A percentile compares a stretch with the other conserved stretches of the same genome.
Conservation (phyloP, 2,797 vertebrate genomes). For the Emys orbicularis region DNA sequence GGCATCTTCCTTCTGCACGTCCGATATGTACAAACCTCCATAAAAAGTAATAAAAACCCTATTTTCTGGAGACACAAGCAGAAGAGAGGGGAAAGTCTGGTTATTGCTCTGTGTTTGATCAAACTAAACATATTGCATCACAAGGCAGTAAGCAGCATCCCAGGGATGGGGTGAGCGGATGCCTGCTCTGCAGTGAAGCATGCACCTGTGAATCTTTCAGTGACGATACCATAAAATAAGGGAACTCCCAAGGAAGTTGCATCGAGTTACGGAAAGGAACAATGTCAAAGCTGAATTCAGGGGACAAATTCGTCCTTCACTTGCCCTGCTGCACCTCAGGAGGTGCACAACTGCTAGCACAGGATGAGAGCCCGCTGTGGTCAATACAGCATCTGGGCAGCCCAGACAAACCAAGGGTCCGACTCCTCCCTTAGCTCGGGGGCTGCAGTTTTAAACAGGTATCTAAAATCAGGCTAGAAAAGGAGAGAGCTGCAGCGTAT, state of each 20-base stretch:
- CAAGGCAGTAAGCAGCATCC: background rate
- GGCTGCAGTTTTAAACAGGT: background rate
- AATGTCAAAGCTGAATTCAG: background rate
- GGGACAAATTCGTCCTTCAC: background rate
- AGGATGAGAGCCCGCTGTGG: background rate
- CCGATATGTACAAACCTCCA: constrained; percentile 97
- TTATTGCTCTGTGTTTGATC: background rate
- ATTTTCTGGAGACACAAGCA: constrained; percentile 89
- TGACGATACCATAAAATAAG: background rate
- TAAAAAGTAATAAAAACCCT: constrained; percentile 96
- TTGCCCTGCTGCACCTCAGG: background rate
- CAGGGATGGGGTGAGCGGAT: background rate
- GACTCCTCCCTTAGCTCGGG: background rate
- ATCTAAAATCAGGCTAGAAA: fast-evolving
- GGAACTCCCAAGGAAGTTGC: background rate
- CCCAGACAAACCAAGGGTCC: too few species aligned
- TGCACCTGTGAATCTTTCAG: background rate
- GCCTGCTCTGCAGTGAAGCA: background rate
- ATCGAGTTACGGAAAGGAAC: background rate
- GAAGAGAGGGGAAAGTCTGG: constrained; percentile 48
- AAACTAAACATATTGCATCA: background rate
- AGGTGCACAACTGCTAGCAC: background rate
- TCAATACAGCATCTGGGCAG: background rate
- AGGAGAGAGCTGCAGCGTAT: fast-evolving
- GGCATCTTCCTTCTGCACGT: constrained; percentile 99